Conservation (phyloP, 2,797 vertebrate species). For the Coluber constrictor region DNA sequence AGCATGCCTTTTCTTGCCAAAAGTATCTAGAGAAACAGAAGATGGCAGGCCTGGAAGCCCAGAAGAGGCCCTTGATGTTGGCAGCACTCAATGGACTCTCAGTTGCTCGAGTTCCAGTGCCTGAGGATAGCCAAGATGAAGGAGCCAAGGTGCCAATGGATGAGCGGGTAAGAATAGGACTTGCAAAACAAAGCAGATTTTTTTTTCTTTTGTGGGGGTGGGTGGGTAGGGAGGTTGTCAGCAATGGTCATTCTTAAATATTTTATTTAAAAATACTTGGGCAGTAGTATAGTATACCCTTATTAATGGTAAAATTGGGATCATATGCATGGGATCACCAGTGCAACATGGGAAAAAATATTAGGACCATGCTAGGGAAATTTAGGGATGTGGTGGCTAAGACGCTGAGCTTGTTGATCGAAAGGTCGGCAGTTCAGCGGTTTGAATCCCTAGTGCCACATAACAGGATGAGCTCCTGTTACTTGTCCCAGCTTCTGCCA, state of each 20-base stretch:
- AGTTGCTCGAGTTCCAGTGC: conserved; percentile 84
- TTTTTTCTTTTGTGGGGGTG: background rate
- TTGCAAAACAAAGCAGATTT: conserved; percentile 16
- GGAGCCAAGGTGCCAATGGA: conserved; percentile 84
- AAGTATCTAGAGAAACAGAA: conserved; percentile 97
- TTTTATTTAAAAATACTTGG: background rate
- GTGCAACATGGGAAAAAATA: background rate
- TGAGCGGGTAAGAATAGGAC: conserved; percentile 82
- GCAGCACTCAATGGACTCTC: conserved; percentile 91
- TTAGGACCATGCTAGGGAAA: too few relatives aligned
- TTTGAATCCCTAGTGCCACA: too few relatives aligned
- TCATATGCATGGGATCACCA: background rate
- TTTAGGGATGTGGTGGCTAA: too few relatives aligned
- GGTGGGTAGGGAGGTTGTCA: conserved; percentile 9
- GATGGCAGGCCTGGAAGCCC: conserved; percentile 90
- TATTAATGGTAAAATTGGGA: background rate
- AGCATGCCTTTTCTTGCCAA: conserved; percentile 79
- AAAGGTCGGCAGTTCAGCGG: too few relatives aligned
- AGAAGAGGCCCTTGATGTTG: conserved; percentile 96
- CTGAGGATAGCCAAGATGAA: conserved; percentile 82
- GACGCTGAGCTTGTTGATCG: too few relatives aligned
- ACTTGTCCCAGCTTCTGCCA: too few relatives aligned
- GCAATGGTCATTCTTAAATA: background rate
- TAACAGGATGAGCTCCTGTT: too few relatives aligned
- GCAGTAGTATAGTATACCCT: background rate